These are phyloP conservation scores for Dynastes hyllus DNA, from an alignment of 2,888 invertebrate species.

Conservation along the genomic window DNA sequence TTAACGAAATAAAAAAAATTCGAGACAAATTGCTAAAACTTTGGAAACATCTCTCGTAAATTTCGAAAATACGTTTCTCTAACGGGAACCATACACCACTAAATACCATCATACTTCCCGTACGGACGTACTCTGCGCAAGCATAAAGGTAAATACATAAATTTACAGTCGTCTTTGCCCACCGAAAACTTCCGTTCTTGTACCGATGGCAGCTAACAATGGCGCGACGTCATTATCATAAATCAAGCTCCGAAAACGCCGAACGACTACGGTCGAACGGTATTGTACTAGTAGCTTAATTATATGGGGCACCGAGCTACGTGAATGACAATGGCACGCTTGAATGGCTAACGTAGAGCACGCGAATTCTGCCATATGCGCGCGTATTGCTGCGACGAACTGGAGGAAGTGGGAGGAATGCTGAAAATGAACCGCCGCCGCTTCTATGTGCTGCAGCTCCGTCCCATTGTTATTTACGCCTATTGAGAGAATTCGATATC, in stretches of 20 bases:
- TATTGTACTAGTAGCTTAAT: slow-evolving; percentile 51
- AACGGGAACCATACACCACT: neutral
- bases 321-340: slow-evolving; percentile 45
- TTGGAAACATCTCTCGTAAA: no score
- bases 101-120: neutral
- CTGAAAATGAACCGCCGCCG: slow-evolving; percentile 50
- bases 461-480: slow-evolving; percentile 42
- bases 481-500: slow-evolving; percentile 39
- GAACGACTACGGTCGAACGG: slow-evolving; percentile 45
- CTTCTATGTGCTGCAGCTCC: slow-evolving; percentile 9
- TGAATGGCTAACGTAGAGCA: slow-evolving; percentile 48
- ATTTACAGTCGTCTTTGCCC: slow-evolving; percentile 20
- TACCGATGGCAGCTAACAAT: slow-evolving; percentile 39
- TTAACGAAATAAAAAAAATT: no score
- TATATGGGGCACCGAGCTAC: slow-evolving; percentile 46
- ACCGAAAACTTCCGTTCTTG: slow-evolving; percentile 37
- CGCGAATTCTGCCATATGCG: slow-evolving; percentile 52
- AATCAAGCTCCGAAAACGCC: slow-evolving; percentile 43
- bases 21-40: no score
- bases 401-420: slow-evolving; percentile 60
- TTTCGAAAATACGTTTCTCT: no score
- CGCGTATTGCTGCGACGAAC: slow-evolving; percentile 6
- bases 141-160: slow-evolving; percentile 31
- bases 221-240: slow-evolving; percentile 46
- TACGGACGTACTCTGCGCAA: neutral